Evolutionary conservation across 2,113 vertebrate genomes (phyloP).

Genomic region (Corvus moneduloides): DNA sequence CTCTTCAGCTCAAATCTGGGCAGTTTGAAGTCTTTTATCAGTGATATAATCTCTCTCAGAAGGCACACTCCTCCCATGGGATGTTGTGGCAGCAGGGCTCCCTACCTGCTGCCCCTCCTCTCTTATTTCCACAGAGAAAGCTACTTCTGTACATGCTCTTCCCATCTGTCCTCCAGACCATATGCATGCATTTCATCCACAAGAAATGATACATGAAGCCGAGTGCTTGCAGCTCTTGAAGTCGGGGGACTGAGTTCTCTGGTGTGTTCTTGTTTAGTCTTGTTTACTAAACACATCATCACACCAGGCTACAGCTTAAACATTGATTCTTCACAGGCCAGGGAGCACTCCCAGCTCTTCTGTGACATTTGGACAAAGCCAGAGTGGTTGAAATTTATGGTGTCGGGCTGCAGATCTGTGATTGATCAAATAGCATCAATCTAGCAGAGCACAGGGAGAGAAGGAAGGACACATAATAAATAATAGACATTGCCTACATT

Average conservation of each 20-base stretch:
- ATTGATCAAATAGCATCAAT: not conserved
- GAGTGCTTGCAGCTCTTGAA: not conserved
- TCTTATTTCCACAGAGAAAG: not conserved
- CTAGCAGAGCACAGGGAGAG: not conserved
- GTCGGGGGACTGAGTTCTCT: not conserved
- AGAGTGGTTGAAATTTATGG: not conserved
- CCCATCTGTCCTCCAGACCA: not conserved
- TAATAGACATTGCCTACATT: not conserved
- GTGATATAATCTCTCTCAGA: accelerated
- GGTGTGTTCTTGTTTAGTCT: not conserved
- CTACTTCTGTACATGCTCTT: not conserved
- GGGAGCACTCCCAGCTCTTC: not conserved
- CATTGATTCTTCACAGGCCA: not conserved
- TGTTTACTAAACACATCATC: conserved; percentile 24
- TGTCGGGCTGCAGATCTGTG: not conserved
- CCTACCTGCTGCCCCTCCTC: not conserved
- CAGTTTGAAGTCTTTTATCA: not conserved
- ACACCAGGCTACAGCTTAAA: not conserved
- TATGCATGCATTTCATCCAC: not conserved
- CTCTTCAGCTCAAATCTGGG: not conserved
- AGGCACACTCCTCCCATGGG: not conserved
- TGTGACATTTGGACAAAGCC: conserved; percentile 24
- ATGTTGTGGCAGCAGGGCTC: not conserved
- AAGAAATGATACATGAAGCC: not conserved
- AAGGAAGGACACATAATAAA: not conserved